Conservation (phyloP, 2,888 invertebrate species). For the Stomorhina lunata region DNA sequence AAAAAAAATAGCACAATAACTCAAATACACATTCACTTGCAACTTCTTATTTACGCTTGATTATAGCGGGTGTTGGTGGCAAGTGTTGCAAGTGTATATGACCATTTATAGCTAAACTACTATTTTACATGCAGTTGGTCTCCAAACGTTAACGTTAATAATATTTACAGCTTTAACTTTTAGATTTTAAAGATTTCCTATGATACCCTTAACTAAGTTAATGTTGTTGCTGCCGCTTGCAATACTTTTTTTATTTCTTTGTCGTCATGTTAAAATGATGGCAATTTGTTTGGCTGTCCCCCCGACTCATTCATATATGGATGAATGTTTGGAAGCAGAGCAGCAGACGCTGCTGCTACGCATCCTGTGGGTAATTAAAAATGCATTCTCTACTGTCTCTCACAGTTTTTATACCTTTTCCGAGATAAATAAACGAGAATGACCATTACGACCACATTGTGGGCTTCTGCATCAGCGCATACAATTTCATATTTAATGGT, state of each 20-base stretch:
- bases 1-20: not conserved
- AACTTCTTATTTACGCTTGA: constrained; percentile 1
- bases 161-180: constrained; percentile 44
- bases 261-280: constrained; percentile 58
- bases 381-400: constrained; percentile 61
- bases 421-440: not conserved
- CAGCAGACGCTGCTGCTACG: constrained; percentile 50
- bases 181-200: constrained; percentile 11
- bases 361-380: constrained; percentile 71
- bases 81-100: constrained; percentile 7
- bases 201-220: not conserved
- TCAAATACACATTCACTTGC: not conserved
- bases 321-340: not conserved
- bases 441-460: constrained; percentile 46
- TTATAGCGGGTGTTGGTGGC: constrained; percentile 55
- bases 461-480: constrained; percentile 40
- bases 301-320: constrained; percentile 28
- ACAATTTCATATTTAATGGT: constrained; percentile 47
- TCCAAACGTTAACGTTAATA: constrained; percentile 24
- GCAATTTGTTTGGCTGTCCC: constrained; percentile 57
- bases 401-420: constrained; percentile 27
- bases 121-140: constrained; percentile 20
- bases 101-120: constrained; percentile 3
- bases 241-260: constrained; percentile 37
- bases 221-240: not conserved